These are phyloP conservation scores for Eudasyphora cyanicolor DNA, from an alignment of 2,888 invertebrate genomes.

Conservation along the genomic window DNA sequence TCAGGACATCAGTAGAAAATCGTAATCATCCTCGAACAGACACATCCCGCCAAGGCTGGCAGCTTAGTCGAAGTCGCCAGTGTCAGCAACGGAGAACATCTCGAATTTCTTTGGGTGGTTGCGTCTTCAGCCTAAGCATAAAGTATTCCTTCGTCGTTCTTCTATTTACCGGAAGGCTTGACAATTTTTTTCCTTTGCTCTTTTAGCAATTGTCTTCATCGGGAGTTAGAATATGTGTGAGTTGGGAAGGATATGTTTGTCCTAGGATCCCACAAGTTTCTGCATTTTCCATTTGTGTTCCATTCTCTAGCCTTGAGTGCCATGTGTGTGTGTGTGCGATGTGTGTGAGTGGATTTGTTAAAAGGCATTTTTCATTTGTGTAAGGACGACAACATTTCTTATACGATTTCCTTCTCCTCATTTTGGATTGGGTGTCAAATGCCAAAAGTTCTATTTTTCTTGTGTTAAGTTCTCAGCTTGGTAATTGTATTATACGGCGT, in stretches of 20 bases:
- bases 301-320: not conserved
- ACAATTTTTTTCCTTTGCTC: not conserved
- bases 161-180: slow-evolving; percentile 52
- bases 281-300: slow-evolving; percentile 20
- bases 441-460: slow-evolving; percentile 58
- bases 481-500: slow-evolving; percentile 45
- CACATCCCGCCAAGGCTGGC: not conserved
- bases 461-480: slow-evolving; percentile 48
- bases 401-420: slow-evolving; percentile 33
- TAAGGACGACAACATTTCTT: slow-evolving; percentile 33
- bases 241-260: not conserved
- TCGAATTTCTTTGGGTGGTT: slow-evolving; percentile 46
- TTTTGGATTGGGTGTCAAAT: slow-evolving; percentile 59
- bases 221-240: not conserved
- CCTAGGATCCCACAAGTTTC: slow-evolving; percentile 14
- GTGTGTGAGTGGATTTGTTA: slow-evolving; percentile 5
- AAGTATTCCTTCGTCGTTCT: slow-evolving; percentile 10
- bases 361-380: slow-evolving; percentile 32
- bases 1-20: slow-evolving; percentile 37
- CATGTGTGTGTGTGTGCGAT: slow-evolving; percentile 7
- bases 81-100: slow-evolving; percentile 29
- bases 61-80: slow-evolving; percentile 5
- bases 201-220: not conserved
- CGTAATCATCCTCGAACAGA: not conserved
- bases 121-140: not conserved